A percentile compares a stretch with the other conserved stretches of the same genome.
phyloP scores from a whole-genome alignment of 2,113 vertebrate species.

The Macaca nemestrina region DNA sequence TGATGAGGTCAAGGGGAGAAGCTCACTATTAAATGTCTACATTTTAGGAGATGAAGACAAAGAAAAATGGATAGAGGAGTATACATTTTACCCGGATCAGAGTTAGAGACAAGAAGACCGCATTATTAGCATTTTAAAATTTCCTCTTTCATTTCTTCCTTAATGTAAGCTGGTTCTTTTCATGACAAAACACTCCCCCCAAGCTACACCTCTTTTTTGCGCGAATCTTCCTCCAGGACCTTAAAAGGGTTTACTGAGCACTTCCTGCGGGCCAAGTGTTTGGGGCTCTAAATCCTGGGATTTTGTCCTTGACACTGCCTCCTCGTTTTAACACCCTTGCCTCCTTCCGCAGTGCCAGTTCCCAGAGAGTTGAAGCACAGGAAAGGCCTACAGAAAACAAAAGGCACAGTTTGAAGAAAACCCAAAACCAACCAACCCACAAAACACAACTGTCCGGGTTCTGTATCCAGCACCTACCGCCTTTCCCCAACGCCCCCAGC shows the following conservation, averaged over 20 bases:
- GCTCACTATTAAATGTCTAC: background rate
- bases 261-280: background rate
- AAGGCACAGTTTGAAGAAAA: background rate
- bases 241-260: background rate
- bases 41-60: conserved; percentile 32
- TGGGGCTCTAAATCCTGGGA: background rate
- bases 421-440: background rate
- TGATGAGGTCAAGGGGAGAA: background rate
- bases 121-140: background rate
- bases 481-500: background rate
- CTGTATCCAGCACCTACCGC: accelerated
- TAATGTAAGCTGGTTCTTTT: background rate
- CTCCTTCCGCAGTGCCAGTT: background rate
- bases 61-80: background rate
- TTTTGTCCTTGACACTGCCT: background rate
- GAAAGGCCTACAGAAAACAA: background rate
- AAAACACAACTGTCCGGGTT: background rate
- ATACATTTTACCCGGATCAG: background rate
- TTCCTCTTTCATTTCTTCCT: background rate
- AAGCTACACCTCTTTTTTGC: background rate
- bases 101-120: background rate
- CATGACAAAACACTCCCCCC: background rate
- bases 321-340: background rate
- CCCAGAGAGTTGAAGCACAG: background rate
- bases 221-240: background rate